Evolutionary conservation across 2,888 invertebrate species (phyloP), one percentile per base, ranked within the genome.

Genomic region (Ormyrus nitidulus): DNA sequence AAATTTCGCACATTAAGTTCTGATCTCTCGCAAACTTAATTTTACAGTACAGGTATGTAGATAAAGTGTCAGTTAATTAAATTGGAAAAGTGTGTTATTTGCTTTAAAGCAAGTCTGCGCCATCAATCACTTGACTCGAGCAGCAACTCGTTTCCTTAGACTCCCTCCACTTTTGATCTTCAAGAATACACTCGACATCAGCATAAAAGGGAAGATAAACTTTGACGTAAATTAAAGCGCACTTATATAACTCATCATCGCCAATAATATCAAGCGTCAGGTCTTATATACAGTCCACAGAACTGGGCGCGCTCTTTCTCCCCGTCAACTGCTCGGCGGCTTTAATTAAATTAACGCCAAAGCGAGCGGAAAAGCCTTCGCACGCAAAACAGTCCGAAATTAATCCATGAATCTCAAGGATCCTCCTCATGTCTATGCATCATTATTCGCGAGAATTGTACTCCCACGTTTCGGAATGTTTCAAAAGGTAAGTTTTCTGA

Each of bases 341-440:
- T 62, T 44, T 71, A 77, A 77, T 77, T 77, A 70, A 77, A 77
- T 71, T 71, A 71, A 71, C 71, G 68, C 59, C 53, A 66, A 68
- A 61, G 44, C 59, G n/a, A 73, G 62, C 7, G 53, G 2, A 19
- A 19, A 19, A 19, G 19, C 19, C 19, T 19, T 19, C 19, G 19
- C 19, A 19, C 11, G 11, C 13, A 34, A 19, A 71, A 49, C 34
- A 61, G 11, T 19, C 51, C 51, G 11, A 71, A 61, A 71, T 71
- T 59, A 71, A 71, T 59, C 59, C 71, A 51, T 51, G 71, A 59
- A 49, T 58, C 11, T 56, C 46, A 71, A 65, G 44, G 44, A 5
- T 34, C 6, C 7, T 10, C 4, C 51, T 7, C n/a, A 64, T 44
- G 34, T 19, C 19, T 19, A 2, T 19, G 19, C 19, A 19, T 2